Evolutionary conservation across 2,113 vertebrate species (phyloP).

Genomic region (Nothocercus julius): DNA sequence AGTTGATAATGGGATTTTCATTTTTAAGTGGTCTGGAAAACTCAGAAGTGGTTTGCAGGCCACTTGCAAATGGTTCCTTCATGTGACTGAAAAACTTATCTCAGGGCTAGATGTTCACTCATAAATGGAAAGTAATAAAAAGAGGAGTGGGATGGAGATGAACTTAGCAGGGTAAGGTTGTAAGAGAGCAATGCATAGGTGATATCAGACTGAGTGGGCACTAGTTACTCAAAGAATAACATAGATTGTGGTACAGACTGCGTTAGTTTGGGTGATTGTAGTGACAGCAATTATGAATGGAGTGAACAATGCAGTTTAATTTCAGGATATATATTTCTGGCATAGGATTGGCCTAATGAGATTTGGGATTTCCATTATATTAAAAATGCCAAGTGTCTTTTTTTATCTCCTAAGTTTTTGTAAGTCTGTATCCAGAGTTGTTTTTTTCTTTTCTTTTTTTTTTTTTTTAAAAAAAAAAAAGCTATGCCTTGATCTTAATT

Average conservation of each 20-base stretch:
- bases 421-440: not conserved
- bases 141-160: not conserved
- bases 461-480: not conserved
- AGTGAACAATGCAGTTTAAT: not conserved
- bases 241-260: not conserved
- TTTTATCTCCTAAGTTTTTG: not conserved
- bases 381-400: not conserved
- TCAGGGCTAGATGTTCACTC: not conserved
- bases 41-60: not conserved
- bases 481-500: not conserved
- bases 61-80: not conserved
- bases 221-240: not conserved
- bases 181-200: fast-evolving
- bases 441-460: no score
- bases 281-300: not conserved
- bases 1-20: not conserved
- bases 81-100: not conserved
- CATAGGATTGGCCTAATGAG: not conserved
- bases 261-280: not conserved
- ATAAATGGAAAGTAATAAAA: not conserved
- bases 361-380: not conserved
- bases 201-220: fast-evolving
- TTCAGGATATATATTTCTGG: not conserved
- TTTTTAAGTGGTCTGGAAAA: not conserved
- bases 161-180: not conserved